Base-by-base conservation (phyloP, 2,888 invertebrate species). In the Hybos culiciformis region DNA sequence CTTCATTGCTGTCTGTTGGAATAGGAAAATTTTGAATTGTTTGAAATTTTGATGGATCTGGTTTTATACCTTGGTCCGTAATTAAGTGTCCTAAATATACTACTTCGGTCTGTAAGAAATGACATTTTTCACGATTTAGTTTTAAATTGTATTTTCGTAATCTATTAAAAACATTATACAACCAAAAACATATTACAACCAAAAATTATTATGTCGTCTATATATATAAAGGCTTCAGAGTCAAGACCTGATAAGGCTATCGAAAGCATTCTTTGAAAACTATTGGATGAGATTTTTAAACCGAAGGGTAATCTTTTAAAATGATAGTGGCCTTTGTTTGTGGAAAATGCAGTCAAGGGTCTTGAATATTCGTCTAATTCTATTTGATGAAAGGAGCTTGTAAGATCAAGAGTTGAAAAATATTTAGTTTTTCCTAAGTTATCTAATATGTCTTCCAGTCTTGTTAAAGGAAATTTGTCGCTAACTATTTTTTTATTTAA, bases 151-250 rank as follows among this genome's bases (percentile, higher is more conserved):
- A 31, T n/a, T 31, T 42, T 9, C 20, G 21, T 29, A 51, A n/a
- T n/a, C n/a, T n/a, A n/a, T n/a, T n/a, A n/a, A n/a, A n/a, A n/a
- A n/a, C n/a, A n/a, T n/a, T n/a, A n/a, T n/a, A n/a, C n/a, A n/a
- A n/a, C 12, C 48, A 47, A 3, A 41, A 20, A 18, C 49, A 43
- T 18, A 19, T 41, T 43, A 14, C 37, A 46, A 11, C 47, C 49
- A 33, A 48, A 52, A 7, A 53, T 42, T 24, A 54, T 48, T 1
- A 54, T 48, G 34, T 53, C 51, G 34, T 52, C 52, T 8, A 51
- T 44, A 39, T 49, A 54, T 8, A 50, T 34, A 34, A 51, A 52
- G n/a, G 48, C 45, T 33, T 46, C 33, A 11, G 36, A 21, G 17
- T 37, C 39, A 41, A 46, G n/a, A 15, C 44, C 50, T 7, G 34